Conservation (phyloP, 2,113 vertebrate genomes). For the Tachuris rubrigastra region DNA sequence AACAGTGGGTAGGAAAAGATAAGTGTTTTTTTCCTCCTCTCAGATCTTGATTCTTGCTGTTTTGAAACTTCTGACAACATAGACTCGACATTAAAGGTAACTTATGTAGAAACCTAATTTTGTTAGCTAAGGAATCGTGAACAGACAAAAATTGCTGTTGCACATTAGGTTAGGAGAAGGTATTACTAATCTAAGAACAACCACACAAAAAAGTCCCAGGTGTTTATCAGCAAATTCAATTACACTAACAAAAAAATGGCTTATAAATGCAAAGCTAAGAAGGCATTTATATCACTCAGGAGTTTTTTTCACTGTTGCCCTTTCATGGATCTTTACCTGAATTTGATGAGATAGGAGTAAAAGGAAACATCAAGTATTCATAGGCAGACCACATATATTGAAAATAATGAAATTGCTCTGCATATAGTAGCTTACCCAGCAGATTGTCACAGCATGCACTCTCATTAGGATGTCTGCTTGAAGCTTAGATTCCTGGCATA, state of each 20-base stretch:
- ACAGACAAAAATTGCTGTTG: constrained; percentile 2
- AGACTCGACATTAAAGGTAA: not conserved
- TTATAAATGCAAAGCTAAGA: constrained; percentile 58
- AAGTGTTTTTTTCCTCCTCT: not conserved
- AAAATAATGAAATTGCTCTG: constrained; percentile 75
- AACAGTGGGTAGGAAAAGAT: not conserved
- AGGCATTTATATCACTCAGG: constrained; percentile 14
- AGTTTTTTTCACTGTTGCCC: not conserved
- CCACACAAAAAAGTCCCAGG: constrained; percentile 25
- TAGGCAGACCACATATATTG: constrained; percentile 54
- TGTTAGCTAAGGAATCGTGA: constrained; percentile 26
- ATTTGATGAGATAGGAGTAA: constrained; percentile 57
- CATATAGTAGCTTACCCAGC: constrained; percentile 69
- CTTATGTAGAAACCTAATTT: constrained; percentile 30
- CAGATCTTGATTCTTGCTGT: not conserved
- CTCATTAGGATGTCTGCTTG: constrained; percentile 73
- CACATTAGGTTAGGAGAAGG: constrained; percentile 18
- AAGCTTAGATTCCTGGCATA: constrained; percentile 63
- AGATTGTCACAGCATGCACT: constrained; percentile 75
- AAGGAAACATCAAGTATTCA: constrained; percentile 59
- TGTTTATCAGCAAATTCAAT: constrained; percentile 73
- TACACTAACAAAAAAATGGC: constrained; percentile 30
- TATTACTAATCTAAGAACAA: constrained; percentile 43
- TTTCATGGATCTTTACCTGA: constrained; percentile 49
- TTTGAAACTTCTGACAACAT: not conserved